Evolutionary conservation across 2,888 invertebrate species (phyloP), one percentile per base, ranked within the genome.

Genomic region (Spilarctia lutea): DNA sequence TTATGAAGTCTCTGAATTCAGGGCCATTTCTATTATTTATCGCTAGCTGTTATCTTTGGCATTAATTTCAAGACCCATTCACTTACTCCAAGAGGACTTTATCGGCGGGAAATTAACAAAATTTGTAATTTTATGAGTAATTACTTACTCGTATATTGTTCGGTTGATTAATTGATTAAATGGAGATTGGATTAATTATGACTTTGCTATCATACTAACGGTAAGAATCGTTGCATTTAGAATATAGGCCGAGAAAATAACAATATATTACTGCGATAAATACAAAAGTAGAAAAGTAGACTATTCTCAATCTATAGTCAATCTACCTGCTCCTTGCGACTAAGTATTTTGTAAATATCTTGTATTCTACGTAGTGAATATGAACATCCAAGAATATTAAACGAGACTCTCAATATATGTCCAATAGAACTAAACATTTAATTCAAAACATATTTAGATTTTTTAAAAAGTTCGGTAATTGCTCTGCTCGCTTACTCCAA

Each of bases 41-140:
- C 81, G 81, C 72, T 67, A 76, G 66, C 83, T 85, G 87, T 91
- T 92, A 91, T 92, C 92, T 90, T 80, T 73, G 73, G 81, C 86
- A 92, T 92, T 92, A 92, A 91, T 91, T 90, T 83, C 84, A 86
- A 88, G 88, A 85, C 87, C 84, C 83, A 85, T 84, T 85, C 87
- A 87, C 86, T 87, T 82, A 80, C 84, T 86, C 86, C 83, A 83
- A 84, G 83, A 83, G 84, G 84, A 87, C 86, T 89, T 90, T 91
- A 90, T 90, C 90, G 88, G 86, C 71, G 73, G 73, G 79, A 87
- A 87, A 86, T 87, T 81, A 81, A 85, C 80, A 85, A 81, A 90
- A 88, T 89, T 90, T 87, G 85, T 88, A 81, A 82, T 85, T 84
- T 78, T 80, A 78, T 79, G 79, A 83, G 75, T 66, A 76, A 83